phyloP scores from a whole-genome alignment of 2,113 vertebrate species.

The Heterotilapia buettikoferi region DNA sequence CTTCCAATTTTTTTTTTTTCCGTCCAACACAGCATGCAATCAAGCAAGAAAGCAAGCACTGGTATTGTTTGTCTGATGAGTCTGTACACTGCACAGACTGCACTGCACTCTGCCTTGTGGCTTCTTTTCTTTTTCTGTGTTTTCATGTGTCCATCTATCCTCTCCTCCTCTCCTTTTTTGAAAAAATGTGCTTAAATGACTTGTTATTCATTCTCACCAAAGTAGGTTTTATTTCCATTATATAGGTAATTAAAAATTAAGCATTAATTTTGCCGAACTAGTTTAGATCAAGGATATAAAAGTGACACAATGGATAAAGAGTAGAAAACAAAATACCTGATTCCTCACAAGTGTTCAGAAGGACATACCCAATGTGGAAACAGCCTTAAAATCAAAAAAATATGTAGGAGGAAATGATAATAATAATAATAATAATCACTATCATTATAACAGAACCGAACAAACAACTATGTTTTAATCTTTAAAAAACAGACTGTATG shows the following conservation, averaged over 20 bases:
- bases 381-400: neutral
- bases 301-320: neutral
- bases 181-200: neutral
- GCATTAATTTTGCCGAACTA: neutral
- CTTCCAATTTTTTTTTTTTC: conserved; percentile 29
- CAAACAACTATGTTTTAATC: neutral
- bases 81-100: neutral
- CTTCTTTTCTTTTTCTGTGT: neutral
- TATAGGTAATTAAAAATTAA: conserved; percentile 26
- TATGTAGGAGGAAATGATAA: neutral
- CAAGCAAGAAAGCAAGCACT: conserved; percentile 40
- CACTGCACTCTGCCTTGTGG: neutral
- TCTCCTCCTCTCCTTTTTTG: neutral
- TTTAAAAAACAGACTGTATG: neutral
- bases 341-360: neutral
- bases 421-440: neutral
- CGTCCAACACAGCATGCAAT: conserved; percentile 47
- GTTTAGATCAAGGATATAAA: neutral
- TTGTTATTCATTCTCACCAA: neutral
- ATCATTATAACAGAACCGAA: neutral
- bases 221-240: conserved; percentile 20
- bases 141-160: neutral
- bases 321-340: neutral
- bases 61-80: conserved; percentile 48
- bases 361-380: neutral